These are phyloP conservation scores for Girardinus metallicus DNA, from an alignment of 2,797 vertebrate species.

Conservation along the genomic window DNA sequence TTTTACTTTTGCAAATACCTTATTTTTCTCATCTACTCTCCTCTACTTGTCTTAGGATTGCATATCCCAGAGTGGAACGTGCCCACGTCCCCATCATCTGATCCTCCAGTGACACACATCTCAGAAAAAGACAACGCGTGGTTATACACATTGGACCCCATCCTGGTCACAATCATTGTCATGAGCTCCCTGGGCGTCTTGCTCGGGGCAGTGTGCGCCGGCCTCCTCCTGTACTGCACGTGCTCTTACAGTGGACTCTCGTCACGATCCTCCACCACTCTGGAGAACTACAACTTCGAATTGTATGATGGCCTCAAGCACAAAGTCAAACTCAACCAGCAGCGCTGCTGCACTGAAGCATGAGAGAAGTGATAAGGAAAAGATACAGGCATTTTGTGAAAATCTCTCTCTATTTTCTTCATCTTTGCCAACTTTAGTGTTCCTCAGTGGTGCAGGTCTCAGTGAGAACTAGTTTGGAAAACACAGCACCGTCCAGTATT, in stretches of 20 bases:
- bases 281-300: constrained; percentile 99
- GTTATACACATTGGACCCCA: constrained; percentile 95
- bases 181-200: constrained; percentile 97
- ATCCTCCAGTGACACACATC: constrained; percentile 82
- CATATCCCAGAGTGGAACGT: constrained; percentile 84
- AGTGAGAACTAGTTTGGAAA: constrained; percentile 34
- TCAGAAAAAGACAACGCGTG: constrained; percentile 94
- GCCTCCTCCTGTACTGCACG: constrained; percentile 97
- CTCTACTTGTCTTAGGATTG: constrained; percentile 72
- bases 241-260: constrained; percentile 94
- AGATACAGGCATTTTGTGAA: constrained; percentile 27
- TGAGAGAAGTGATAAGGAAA: constrained; percentile 37
- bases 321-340: constrained; percentile 99
- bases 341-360: constrained; percentile 92
- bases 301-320: constrained; percentile 98
- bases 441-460: constrained; percentile 42
- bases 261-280: constrained; percentile 93
- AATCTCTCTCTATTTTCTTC: constrained; percentile 57
- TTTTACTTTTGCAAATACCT: background rate
- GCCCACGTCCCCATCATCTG: constrained; percentile 79
- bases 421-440: constrained; percentile 61
- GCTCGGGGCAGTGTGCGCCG: constrained; percentile 93
- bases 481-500: constrained; percentile 39
- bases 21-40: constrained; percentile 2
- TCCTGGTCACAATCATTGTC: constrained; percentile 97